Base-by-base conservation (phyloP, 2,888 invertebrate genomes). In the Limnephilus rhombicus region DNA sequence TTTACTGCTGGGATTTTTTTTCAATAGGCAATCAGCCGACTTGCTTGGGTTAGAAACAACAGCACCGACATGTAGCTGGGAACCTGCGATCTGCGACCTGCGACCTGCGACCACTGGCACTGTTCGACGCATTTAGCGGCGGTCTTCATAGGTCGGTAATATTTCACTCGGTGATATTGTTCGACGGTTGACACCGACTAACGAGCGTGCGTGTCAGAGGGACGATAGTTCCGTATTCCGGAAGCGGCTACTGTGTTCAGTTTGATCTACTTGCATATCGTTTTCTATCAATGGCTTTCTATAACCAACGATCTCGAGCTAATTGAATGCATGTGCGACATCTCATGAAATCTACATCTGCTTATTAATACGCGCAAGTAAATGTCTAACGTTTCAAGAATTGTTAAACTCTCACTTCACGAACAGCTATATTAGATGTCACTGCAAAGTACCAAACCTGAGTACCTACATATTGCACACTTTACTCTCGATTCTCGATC, bases 251-350 rank as follows among this genome's bases (percentile, higher is more conserved):
- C 80, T 37, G 80, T 80, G 41, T 41, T 31, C 41, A 2, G 80
- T 37, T 80, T 80, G 88, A 89, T 89, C 88, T 89, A 89, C 88
- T 89, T 89, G 88, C 88, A 80, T 89, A 89, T 80, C 88, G 49
- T 89, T 89, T 89, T 89, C 37, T 80, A 89, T 80, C 88, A 37
- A n/a, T 80, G 88, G 88, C 88, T 89, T 89, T 89, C 88, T 89
- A 80, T 80, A n/a, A 89, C 88, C 31, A 18, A 37, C n/a, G 68
- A 80, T 89, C 24, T 89, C 37, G 68, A 24, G 80, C 24, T 89
- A 80, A 89, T 89, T 89, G 80, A 18, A 68, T n/a, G 49, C 34
- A 18, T 83, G 34, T 41, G 83, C 37, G 24, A 34, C 83, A 68
- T 68, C 68, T 68, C 68, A 68, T 68, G 68, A 68, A n/a, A 68